Conservation (phyloP, 2,797 vertebrate genomes). For the Anguilla megastoma region DNA sequence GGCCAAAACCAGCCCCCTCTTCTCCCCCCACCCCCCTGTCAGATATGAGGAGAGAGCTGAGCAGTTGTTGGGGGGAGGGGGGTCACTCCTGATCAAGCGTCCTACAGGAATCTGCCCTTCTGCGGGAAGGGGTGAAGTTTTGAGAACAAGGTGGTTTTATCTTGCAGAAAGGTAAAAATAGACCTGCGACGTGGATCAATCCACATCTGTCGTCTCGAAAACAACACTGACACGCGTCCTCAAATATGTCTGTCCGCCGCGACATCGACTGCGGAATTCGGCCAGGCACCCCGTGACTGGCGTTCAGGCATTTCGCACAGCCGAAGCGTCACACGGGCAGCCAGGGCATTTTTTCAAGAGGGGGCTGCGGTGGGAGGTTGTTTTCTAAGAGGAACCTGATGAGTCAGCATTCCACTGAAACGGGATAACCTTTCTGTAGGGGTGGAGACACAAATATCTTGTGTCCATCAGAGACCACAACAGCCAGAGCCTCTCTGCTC, state of each 20-base stretch:
- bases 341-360: neutral
- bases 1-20: neutral
- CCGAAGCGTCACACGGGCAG: neutral
- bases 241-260: neutral
- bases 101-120: neutral
- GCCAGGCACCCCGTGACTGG: neutral
- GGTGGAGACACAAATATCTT: neutral
- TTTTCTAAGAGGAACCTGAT: neutral
- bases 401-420: neutral
- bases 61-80: neutral
- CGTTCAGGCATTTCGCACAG: neutral
- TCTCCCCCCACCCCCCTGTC: neutral
- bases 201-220: neutral
- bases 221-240: neutral
- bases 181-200: conserved; percentile 14
- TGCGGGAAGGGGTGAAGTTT: conserved; percentile 1
- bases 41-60: neutral
- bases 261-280: neutral
- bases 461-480: conserved; percentile 13
- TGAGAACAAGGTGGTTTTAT: conserved; percentile 30
- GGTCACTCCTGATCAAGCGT: neutral
- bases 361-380: neutral
- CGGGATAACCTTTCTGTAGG: neutral
- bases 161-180: conserved; percentile 47
- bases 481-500: neutral